Percentiles rank a stretch among this genome's conserved stretches.
phyloP scores from a whole-genome alignment of 2,888 invertebrate genomes.

The Hyppa rectilinea region DNA sequence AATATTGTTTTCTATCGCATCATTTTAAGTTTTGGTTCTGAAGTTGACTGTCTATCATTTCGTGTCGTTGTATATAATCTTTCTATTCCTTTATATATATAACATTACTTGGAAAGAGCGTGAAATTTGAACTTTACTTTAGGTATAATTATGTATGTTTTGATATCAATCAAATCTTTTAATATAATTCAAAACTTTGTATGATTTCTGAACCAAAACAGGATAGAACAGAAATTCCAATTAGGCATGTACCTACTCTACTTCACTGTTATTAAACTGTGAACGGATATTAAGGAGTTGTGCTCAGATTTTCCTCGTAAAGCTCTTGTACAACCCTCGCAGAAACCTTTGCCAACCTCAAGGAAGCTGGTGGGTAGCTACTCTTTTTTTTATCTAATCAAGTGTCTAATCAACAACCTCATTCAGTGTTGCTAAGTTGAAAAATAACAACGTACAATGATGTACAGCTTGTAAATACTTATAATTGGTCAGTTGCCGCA shows the following conservation, averaged over 20 bases:
- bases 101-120: background rate
- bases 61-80: constrained; percentile 1
- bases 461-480: background rate
- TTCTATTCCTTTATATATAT: background rate
- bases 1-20: constrained; percentile 22
- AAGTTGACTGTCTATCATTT: constrained; percentile 1
- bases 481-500: constrained; percentile 2
- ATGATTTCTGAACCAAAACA: constrained; percentile 2
- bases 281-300: constrained; percentile 14
- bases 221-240: constrained; percentile 7
- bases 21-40: constrained; percentile 6
- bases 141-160: background rate
- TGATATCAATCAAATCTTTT: constrained; percentile 1
- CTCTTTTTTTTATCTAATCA: background rate
- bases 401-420: constrained; percentile 1
- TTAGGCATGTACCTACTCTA: constrained; percentile 1
- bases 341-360: constrained; percentile 21
- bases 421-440: constrained; percentile 15
- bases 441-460: background rate
- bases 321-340: constrained; percentile 13
- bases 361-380: constrained; percentile 6
- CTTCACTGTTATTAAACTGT: constrained; percentile 32
- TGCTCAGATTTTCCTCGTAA: constrained; percentile 29
- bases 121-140: background rate
- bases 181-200: background rate